phyloP scores from a whole-genome alignment of 1,140 invertebrate genomes.

The Drosophila athabasca region DNA sequence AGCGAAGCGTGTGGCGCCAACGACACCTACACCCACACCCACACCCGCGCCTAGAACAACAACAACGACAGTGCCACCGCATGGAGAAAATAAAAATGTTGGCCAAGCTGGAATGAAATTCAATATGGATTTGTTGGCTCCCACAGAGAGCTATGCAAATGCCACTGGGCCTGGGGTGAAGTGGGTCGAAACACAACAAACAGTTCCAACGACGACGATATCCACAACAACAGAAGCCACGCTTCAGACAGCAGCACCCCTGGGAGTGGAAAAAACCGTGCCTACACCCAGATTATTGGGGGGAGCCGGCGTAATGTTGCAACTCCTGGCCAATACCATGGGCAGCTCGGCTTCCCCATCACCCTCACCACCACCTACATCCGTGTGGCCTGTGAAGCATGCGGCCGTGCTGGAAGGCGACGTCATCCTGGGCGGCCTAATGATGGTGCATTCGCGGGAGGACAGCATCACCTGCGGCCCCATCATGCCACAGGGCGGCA shows the following conservation, averaged over 20 bases:
- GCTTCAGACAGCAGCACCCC: conserved; percentile 28
- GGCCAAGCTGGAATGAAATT: conserved; percentile 32
- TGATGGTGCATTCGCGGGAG: conserved; percentile 98
- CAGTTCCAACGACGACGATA: conserved; percentile 18
- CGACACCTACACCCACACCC: conserved; percentile 6
- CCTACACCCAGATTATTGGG: conserved; percentile 44
- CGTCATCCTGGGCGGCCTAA: conserved; percentile 93
- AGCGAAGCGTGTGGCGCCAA: conserved; percentile 50
- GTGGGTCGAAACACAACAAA: conserved; percentile 5
- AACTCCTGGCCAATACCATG: conserved; percentile 42
- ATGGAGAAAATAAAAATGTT: conserved; percentile 39
- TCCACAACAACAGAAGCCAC: conserved; percentile 20
- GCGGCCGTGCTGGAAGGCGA: conserved; percentile 93
- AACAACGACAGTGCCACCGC: conserved; percentile 8
- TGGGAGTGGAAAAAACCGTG: conserved; percentile 34
- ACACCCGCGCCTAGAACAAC: not conserved
- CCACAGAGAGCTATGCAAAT: conserved; percentile 41
- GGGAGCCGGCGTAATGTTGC: conserved; percentile 12
- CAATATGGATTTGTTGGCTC: conserved; percentile 28
- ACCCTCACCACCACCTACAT: conserved; percentile 8
- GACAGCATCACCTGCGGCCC: conserved; percentile 92
- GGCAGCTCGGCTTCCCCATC: conserved; percentile 18
- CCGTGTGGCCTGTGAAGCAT: conserved; percentile 92
- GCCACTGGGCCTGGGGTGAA: conserved; percentile 20
- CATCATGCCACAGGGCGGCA: conserved; percentile 97